Evolutionary conservation across 2,113 vertebrate genomes (phyloP).

Genomic region (Oncorhynchus gorbuscha): DNA sequence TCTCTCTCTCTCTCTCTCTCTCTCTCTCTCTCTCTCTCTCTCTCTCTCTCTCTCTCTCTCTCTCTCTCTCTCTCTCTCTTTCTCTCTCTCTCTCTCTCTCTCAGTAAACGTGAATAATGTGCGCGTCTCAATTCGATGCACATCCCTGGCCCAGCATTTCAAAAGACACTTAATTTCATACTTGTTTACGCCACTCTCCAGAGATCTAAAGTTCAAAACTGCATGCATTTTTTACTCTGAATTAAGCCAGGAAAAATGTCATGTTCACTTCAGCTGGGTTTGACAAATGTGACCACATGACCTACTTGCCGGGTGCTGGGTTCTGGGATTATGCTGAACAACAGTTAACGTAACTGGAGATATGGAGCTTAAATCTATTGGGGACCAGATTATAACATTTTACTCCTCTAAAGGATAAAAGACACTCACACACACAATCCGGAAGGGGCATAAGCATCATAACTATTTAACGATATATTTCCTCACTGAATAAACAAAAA

Average conservation of each 20-base stretch:
- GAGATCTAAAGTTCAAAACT: constrained; percentile 68
- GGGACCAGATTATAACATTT: constrained; percentile 69
- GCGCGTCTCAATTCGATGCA: constrained; percentile 50
- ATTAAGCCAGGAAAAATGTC: constrained; percentile 65
- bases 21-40: background rate
- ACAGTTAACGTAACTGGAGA: constrained; percentile 66
- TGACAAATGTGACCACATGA: constrained; percentile 74
- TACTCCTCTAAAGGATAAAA: constrained; percentile 66
- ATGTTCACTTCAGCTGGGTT: constrained; percentile 54
- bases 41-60: constrained; percentile 28
- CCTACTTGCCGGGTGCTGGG: constrained; percentile 50
- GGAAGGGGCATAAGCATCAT: constrained; percentile 22
- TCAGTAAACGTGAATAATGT: constrained; percentile 44
- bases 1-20: background rate
- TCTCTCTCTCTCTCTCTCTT: constrained; percentile 42
- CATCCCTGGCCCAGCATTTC: constrained; percentile 49
- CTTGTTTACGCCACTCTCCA: constrained; percentile 70
- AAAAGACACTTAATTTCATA: constrained; percentile 68
- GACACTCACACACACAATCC: constrained; percentile 57
- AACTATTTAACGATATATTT: constrained; percentile 35
- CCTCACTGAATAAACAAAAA: constrained; percentile 26
- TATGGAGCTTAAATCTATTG: constrained; percentile 66
- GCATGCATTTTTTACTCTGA: constrained; percentile 74
- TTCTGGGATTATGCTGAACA: constrained; percentile 73
- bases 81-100: constrained; percentile 14